phyloP scores from a whole-genome alignment of 1,140 invertebrate genomes.

The Dolichoris vasculosae region DNA sequence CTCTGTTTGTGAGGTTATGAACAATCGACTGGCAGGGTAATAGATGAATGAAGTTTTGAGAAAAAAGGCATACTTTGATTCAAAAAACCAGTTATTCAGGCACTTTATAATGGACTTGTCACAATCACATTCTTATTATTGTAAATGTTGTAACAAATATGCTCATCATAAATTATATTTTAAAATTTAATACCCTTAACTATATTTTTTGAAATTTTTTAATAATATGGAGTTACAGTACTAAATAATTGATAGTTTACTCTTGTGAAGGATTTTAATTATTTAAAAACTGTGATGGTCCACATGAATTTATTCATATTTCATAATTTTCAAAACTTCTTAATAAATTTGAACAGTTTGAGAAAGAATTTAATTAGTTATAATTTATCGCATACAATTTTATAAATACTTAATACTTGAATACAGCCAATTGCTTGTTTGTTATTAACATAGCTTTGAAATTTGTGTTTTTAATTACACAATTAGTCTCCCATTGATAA shows the following conservation, averaged over 20 bases:
- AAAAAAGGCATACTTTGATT: conserved; percentile 14
- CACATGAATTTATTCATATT: background rate
- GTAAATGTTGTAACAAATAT: background rate
- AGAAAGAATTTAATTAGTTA: background rate
- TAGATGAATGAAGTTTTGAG: conserved; percentile 29
- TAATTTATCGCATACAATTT: background rate
- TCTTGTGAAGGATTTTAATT: background rate
- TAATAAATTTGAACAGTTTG: background rate
- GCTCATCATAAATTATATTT: background rate
- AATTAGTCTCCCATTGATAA: conserved; percentile 12
- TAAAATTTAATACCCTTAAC: background rate
- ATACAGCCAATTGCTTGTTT: conserved; percentile 33
- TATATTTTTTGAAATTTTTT: background rate
- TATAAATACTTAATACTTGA: background rate
- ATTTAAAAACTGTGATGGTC: too few relatives aligned
- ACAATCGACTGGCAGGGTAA: conserved; percentile 16
- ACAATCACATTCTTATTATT: conserved; percentile 18
- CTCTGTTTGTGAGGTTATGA: conserved; percentile 29
- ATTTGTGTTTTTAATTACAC: conserved; percentile 22
- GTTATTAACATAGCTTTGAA: conserved; percentile 1
- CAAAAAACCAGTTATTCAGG: background rate
- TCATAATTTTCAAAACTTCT: background rate
- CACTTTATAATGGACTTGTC: background rate
- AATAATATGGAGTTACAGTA: background rate
- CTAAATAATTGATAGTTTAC: background rate